Percentiles rank a stretch among this genome's conserved stretches.
These are phyloP conservation scores for Stichopus chloronotus DNA, from an alignment of 35 echinoderm and acorn worm genomes.

Conservation along the genomic window DNA sequence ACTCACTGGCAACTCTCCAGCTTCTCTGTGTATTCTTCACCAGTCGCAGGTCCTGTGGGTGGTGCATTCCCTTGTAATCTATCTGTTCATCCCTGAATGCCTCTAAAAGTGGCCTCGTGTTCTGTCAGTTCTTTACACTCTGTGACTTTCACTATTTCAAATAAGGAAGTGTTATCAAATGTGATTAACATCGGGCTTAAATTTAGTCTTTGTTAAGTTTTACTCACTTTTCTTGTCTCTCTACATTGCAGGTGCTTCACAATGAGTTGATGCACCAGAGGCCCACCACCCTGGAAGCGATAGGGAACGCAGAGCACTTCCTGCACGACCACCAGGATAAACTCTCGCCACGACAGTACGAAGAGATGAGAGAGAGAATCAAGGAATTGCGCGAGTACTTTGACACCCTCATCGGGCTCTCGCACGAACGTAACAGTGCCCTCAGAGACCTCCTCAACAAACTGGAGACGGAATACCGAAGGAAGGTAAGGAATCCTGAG, in stretches of 20 bases:
- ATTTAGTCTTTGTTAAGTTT: not conserved
- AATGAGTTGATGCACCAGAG: slow-evolving; percentile 66
- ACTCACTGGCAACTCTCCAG: no score
- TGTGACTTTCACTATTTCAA: no score
- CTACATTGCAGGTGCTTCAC: slow-evolving; percentile 77
- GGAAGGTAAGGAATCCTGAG: slow-evolving; percentile 68
- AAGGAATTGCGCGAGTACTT: slow-evolving; percentile 92
- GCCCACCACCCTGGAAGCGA: slow-evolving; percentile 77
- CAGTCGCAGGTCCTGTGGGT: no score
- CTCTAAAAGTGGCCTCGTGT: no score
- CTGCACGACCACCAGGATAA: slow-evolving; percentile 84
- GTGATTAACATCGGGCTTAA: no score
- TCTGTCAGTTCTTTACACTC: no score
- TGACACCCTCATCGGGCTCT: slow-evolving; percentile 86
- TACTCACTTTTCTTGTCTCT: not conserved
- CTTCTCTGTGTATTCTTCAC: no score
- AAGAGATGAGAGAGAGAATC: slow-evolving; percentile 86
- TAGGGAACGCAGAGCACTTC: slow-evolving; percentile 90
- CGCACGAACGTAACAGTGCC: slow-evolving; percentile 76
- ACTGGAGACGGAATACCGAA: slow-evolving; percentile 72
- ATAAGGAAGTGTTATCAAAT: no score
- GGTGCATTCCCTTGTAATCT: no score
- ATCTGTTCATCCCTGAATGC: no score
- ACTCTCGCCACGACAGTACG: slow-evolving; percentile 76
- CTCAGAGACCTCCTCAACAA: slow-evolving; percentile 71